Conservation (phyloP, 2,113 vertebrate species). For the Calyptommatus sinebrachiatus region DNA sequence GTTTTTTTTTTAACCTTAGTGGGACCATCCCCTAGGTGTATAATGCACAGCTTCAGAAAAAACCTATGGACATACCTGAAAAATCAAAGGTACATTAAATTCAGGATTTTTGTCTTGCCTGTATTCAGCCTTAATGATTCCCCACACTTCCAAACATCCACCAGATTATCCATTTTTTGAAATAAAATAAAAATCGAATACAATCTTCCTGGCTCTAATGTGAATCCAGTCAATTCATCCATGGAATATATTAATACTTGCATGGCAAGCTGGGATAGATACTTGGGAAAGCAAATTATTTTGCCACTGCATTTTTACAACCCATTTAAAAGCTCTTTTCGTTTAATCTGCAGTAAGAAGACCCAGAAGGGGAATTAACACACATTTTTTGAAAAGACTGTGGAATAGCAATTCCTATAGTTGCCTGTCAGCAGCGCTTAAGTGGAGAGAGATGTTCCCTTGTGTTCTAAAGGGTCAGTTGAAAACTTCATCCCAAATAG, state of each 20-base stretch:
- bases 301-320: conserved; percentile 28
- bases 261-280: conserved; percentile 32
- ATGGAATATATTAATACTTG: conserved; percentile 4
- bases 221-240: conserved; percentile 40
- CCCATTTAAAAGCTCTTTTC: conserved; percentile 33
- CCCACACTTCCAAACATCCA: conserved; percentile 26
- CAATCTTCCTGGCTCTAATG: conserved; percentile 42
- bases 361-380: conserved; percentile 25
- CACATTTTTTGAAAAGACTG: conserved; percentile 16
- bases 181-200: background rate
- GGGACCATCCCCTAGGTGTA: too few species aligned
- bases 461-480: conserved; percentile 23
- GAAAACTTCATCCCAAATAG: conserved; percentile 21
- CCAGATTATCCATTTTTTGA: conserved; percentile 3
- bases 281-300: conserved; percentile 43
- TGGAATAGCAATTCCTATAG: conserved; percentile 33
- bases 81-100: too few species aligned
- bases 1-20: too few species aligned
- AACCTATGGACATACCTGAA: too few species aligned
- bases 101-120: too few species aligned
- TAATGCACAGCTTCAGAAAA: too few species aligned
- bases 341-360: conserved; percentile 24
- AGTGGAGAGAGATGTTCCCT: background rate
- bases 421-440: conserved; percentile 26
- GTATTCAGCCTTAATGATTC: conserved; percentile 29